Conservation (phyloP, 2,113 vertebrate genomes). For the Larimichthys crocea region DNA sequence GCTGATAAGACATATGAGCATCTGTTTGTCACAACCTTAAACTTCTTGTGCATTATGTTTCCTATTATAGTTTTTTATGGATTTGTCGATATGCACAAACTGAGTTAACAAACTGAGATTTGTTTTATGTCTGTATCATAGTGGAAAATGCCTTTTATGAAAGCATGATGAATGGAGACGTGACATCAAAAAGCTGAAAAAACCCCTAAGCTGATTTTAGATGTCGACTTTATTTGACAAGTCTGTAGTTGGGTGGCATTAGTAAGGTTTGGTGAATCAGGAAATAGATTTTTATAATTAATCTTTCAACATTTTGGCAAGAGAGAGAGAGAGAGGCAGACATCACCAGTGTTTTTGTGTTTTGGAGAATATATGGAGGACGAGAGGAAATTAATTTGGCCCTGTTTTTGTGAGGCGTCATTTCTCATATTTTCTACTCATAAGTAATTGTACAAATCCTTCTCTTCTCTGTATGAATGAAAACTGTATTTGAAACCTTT, state of each 20-base stretch:
- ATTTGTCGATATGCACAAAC: neutral
- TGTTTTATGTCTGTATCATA: neutral
- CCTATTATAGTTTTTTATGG: too few species aligned
- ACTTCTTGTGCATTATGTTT: too few species aligned
- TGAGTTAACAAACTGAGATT: too few species aligned
- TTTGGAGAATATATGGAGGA: neutral
- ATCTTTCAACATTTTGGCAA: neutral
- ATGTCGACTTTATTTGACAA: slow-evolving; percentile 1
- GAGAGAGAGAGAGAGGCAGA: neutral
- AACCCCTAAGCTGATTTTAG: neutral
- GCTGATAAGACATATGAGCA: too few species aligned
- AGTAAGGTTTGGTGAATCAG: neutral
- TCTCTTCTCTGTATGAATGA: neutral
- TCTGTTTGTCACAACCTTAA: too few species aligned
- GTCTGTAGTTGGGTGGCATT: neutral
- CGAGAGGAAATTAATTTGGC: neutral
- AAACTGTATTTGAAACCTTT: neutral
- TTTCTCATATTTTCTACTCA: neutral
- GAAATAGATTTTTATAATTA: neutral
- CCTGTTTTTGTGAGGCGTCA: neutral
- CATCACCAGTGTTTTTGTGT: neutral
- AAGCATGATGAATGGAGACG: neutral
- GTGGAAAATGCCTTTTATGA: neutral
- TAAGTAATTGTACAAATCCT: neutral
- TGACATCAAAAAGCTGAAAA: neutral